phyloP scores from a whole-genome alignment of 2,888 invertebrate genomes.

The Criorhina ranunculi region DNA sequence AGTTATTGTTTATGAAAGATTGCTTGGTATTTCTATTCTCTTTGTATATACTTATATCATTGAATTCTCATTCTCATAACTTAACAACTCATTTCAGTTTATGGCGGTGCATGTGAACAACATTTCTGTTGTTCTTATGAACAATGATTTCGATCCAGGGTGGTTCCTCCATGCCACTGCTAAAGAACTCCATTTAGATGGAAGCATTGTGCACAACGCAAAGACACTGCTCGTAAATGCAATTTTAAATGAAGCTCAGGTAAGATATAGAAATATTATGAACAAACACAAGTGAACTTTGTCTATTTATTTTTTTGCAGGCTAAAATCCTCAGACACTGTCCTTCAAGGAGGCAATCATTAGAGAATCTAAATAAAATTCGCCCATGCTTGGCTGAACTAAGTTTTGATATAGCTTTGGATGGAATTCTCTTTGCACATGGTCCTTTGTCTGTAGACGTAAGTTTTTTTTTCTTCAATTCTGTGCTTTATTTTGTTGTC shows the following conservation, averaged over 20 bases:
- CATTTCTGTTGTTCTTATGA: slow-evolving; percentile 87
- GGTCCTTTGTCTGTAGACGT: slow-evolving; percentile 95
- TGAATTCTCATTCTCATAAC: too few species aligned
- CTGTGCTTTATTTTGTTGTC: slow-evolving; percentile 10
- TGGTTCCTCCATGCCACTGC: slow-evolving; percentile 90
- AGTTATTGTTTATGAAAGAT: too few species aligned
- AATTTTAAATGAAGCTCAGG: slow-evolving; percentile 88
- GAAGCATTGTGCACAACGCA: slow-evolving; percentile 88
- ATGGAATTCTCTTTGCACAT: slow-evolving; percentile 91
- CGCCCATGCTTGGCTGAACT: slow-evolving; percentile 90
- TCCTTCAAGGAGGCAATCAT: slow-evolving; percentile 82
- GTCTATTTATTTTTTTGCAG: slow-evolving; percentile 51
- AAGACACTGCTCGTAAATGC: slow-evolving; percentile 90
- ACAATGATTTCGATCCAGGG: slow-evolving; percentile 87
- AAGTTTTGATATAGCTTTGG: slow-evolving; percentile 89
- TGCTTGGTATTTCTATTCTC: too few species aligned
- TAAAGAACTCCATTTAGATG: slow-evolving; percentile 88
- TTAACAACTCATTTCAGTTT: slow-evolving; percentile 86
- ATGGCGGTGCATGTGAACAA: slow-evolving; percentile 94
- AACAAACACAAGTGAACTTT: not conserved
- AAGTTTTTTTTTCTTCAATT: slow-evolving; percentile 76
- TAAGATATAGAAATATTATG: slow-evolving; percentile 77
- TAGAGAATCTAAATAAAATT: slow-evolving; percentile 84
- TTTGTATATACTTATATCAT: too few species aligned
- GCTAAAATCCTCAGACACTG: slow-evolving; percentile 84